Base-by-base conservation (phyloP, 2,888 invertebrate species). In the Sipunculus nudus region DNA sequence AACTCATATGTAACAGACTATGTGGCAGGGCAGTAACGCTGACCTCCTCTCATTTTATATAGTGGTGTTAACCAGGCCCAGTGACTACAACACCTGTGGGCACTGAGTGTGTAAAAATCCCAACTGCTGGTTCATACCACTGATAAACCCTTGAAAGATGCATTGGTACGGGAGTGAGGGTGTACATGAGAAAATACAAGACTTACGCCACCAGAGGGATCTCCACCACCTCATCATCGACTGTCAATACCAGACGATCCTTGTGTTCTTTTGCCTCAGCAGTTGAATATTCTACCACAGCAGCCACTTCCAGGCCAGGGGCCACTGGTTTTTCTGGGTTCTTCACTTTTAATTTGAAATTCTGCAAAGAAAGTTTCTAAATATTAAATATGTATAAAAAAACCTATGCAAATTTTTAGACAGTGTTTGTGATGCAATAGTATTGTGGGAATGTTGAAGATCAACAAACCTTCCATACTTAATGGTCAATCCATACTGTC, bases 211-310 rank as follows among this genome's bases (percentile, higher is more conserved):
- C 61, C 3, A 82, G 47, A 19, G 80, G 81, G 29, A 83, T 75
- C 71, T 81, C 79, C 4, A 82, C 67, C 31, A 79, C 80, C 59
- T 79, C 77, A 23, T 78, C 81, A 71, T 82, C 81, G 26, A 82
- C 78, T 25, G 78, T 79, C 13, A 83, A 74, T 49, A 82, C 76
- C 39, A 83, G 61, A 48, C 78, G 71, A 67, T 82, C 82, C 41
- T 70, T 72, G 29, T 70, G 63, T 46, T 78, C 77, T 41, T 70
- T 65, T 26, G 75, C 75, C 25, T 75, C 75, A 23, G 63, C 64
- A 6, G 76, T 70, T 52, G 68, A 68, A 68, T 74, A 83, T 65
- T 80, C 79, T 19, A 83, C 65, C 16, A 76, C 65, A 47, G 79
- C 81, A 23, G 76, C 64, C 13, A 82, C 79, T 67, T 78, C 73